Evolutionary conservation across 2,113 vertebrate species (phyloP).

Genomic region (Geococcyx californianus): DNA sequence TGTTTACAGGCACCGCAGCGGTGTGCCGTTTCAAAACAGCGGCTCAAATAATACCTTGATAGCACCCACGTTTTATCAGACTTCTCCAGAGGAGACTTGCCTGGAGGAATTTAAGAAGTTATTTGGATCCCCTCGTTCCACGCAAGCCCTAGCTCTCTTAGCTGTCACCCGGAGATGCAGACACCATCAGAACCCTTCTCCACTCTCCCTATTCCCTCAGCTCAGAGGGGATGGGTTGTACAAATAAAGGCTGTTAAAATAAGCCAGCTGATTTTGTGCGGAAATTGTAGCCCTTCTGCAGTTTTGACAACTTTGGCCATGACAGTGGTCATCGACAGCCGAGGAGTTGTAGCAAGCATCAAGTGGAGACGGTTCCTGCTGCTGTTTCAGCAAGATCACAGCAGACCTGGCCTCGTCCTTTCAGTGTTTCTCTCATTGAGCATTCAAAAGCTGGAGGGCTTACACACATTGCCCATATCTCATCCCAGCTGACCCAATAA

Average conservation of each 20-base stretch:
- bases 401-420: neutral
- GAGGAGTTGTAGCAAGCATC: neutral
- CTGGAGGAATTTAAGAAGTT: neutral
- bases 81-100: neutral
- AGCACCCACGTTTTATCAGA: neutral
- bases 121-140: neutral
- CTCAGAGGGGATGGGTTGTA: rapidly evolving
- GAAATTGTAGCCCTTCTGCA: neutral
- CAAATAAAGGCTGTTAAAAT: neutral
- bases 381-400: neutral
- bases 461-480: neutral
- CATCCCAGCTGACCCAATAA: neutral
- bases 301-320: neutral
- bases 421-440: neutral
- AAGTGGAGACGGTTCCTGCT: neutral
- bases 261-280: neutral
- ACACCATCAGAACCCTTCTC: neutral
- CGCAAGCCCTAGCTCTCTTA: neutral
- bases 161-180: neutral
- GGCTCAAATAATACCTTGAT: neutral
- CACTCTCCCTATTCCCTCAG: rapidly evolving
- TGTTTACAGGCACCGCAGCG: neutral
- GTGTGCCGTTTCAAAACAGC: rapidly evolving
- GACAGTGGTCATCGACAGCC: neutral
- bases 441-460: neutral